Evolutionary conservation across 2,113 vertebrate species (phyloP).

Genomic region (Cyphomyrus discorhynchus): DNA sequence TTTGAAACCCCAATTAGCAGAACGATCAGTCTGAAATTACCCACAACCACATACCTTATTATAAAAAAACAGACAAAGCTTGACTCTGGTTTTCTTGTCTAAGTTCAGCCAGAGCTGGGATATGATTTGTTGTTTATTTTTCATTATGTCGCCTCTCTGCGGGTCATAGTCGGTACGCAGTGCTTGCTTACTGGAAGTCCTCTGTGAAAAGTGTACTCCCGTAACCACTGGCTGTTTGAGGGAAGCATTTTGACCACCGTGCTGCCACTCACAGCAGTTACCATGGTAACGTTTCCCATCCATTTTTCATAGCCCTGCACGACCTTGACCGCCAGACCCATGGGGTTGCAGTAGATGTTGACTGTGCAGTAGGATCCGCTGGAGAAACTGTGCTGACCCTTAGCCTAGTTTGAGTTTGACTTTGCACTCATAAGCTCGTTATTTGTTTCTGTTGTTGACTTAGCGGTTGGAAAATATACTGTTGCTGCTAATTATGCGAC

Average conservation of each 20-base stretch:
- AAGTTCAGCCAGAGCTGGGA: not conserved
- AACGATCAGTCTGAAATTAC: not conserved
- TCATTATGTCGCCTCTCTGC: not conserved
- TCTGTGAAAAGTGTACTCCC: not conserved
- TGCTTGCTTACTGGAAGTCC: not conserved
- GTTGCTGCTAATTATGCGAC: not conserved
- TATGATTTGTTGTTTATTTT: not conserved
- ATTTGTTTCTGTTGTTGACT: not conserved
- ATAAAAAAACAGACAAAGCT: not conserved
- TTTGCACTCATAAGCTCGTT: not conserved
- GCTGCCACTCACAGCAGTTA: not conserved
- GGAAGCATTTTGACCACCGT: not conserved
- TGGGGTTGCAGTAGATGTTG: not conserved
- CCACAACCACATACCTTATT: not conserved
- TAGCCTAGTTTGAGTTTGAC: not conserved
- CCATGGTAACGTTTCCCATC: not conserved
- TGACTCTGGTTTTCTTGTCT: not conserved
- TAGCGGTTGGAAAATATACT: not conserved
- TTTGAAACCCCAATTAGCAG: not conserved
- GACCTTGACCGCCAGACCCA: not conserved
- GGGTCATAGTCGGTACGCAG: not conserved
- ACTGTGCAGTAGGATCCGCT: not conserved
- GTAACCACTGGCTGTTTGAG: not conserved
- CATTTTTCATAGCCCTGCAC: not conserved
- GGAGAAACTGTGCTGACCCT: not conserved